phyloP scores from a whole-genome alignment of 2,888 invertebrate species.

The Monopis laevigella region DNA sequence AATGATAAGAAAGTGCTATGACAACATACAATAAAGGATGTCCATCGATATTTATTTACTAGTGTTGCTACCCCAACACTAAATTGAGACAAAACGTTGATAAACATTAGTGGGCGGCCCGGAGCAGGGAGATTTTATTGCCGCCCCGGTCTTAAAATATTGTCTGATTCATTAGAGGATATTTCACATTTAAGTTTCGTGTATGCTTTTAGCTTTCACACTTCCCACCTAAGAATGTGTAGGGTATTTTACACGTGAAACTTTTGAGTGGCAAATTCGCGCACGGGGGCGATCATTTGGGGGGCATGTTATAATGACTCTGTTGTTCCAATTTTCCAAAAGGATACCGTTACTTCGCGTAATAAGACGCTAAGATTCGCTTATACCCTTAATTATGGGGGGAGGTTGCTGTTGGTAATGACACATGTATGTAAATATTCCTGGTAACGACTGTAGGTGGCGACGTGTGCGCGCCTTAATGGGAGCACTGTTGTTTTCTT shows the following conservation, averaged over 20 bases:
- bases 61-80: constrained; percentile 24
- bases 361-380: constrained; percentile 67
- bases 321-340: constrained; percentile 63
- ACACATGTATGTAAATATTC: constrained; percentile 67
- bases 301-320: constrained; percentile 43
- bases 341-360: constrained; percentile 64
- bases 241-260: constrained; percentile 35
- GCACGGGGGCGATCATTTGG: constrained; percentile 44
- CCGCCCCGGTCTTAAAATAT: constrained; percentile 64
- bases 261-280: constrained; percentile 40
- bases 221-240: constrained; percentile 21
- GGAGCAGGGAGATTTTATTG: constrained; percentile 53
- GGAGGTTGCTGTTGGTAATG: constrained; percentile 46
- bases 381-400: constrained; percentile 65
- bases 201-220: constrained; percentile 44
- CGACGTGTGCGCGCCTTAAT: constrained; percentile 60
- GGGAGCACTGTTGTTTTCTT: constrained; percentile 63
- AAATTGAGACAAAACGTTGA: constrained; percentile 57
- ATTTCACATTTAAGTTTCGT: constrained; percentile 64
- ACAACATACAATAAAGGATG: constrained; percentile 26
- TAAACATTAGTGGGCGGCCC: constrained; percentile 54
- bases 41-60: constrained; percentile 58
- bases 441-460: constrained; percentile 58
- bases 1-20: constrained; percentile 23
- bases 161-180: constrained; percentile 68